Evolutionary conservation across 2,888 invertebrate genomes (phyloP).

Genomic region (Aphelenchoides bicaudatus): DNA sequence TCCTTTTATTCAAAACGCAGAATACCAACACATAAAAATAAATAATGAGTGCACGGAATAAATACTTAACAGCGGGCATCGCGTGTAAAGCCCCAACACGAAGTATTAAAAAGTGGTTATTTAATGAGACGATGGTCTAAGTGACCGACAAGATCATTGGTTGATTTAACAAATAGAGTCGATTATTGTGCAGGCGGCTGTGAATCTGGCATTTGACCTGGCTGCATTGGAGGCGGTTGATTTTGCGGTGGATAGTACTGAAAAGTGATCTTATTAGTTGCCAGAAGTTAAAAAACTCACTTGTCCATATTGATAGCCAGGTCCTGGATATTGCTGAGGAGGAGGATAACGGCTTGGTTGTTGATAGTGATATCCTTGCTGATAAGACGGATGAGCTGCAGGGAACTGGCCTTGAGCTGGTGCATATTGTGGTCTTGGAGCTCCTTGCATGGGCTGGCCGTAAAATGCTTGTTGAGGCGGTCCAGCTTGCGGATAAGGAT

Average conservation of each 20-base stretch:
- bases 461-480: neutral
- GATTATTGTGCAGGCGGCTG: conserved; percentile 25
- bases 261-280: conserved; percentile 17
- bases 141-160: too few relatives aligned
- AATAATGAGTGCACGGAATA: neutral
- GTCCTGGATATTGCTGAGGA: too few relatives aligned
- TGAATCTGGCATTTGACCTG: conserved; percentile 18
- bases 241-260: conserved; percentile 27
- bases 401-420: conserved; percentile 11
- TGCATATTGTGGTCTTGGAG: conserved; percentile 20
- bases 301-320: too few relatives aligned
- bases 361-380: neutral
- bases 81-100: too few relatives aligned
- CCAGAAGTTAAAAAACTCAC: too few relatives aligned
- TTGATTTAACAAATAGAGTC: too few relatives aligned
- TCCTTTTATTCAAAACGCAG: too few relatives aligned
- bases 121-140: too few relatives aligned
- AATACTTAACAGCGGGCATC: too few relatives aligned
- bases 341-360: neutral
- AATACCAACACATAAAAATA: too few relatives aligned
- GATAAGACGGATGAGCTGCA: neutral
- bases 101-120: too few relatives aligned
- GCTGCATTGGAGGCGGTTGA: conserved; percentile 17
- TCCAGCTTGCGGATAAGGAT: conserved; percentile 5
- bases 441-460: neutral